Conservation (phyloP, 2,797 vertebrate species). For the Acanthiza pusilla region DNA sequence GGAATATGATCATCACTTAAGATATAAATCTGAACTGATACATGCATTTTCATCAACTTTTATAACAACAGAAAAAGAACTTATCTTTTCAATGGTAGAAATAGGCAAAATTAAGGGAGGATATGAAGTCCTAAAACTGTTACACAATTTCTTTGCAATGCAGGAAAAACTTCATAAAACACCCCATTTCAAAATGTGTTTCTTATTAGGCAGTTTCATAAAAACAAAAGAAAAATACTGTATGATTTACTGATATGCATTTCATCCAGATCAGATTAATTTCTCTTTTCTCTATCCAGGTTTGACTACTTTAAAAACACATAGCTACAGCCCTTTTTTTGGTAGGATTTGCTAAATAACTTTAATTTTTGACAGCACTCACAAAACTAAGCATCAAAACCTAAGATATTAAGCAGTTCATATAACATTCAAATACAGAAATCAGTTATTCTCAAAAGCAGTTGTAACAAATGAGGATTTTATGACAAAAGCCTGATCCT, state of each 20-base stretch:
- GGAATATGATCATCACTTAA: background rate
- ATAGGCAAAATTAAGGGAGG: background rate
- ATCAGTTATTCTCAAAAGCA: background rate
- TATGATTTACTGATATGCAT: background rate
- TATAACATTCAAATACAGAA: background rate
- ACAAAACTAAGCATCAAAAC: background rate
- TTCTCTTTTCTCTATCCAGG: background rate
- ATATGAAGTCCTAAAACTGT: background rate
- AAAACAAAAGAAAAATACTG: background rate
- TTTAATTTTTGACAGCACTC: background rate
- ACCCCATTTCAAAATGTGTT: background rate
- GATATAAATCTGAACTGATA: background rate
- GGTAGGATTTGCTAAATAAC: background rate
- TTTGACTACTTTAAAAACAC: background rate
- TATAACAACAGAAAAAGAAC: background rate
- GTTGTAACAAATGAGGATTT: background rate
- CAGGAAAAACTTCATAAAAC: background rate
- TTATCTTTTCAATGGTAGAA: background rate
- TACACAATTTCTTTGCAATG: conserved; percentile 8
- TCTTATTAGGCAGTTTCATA: conserved; percentile 2
- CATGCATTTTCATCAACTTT: background rate
- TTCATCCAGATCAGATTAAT: background rate
- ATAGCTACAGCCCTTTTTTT: background rate
- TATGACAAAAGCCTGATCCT: background rate
- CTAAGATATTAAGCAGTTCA: background rate